Evolutionary conservation across 2,797 vertebrate species (phyloP).

Genomic region (Champsocephalus esox): DNA sequence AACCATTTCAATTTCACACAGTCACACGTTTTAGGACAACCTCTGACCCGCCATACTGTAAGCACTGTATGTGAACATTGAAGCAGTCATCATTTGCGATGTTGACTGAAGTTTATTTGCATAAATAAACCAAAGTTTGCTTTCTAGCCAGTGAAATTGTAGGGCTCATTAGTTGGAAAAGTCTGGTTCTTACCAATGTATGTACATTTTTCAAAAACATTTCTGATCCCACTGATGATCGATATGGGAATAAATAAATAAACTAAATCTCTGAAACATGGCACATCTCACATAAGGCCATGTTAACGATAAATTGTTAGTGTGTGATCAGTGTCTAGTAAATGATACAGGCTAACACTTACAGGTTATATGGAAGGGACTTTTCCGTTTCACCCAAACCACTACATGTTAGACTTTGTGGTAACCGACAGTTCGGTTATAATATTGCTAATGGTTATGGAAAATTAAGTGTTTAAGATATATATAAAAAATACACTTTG

Average conservation of each 20-base stretch:
- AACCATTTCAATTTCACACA: too few species aligned
- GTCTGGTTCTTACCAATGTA: neutral
- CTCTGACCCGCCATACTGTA: neutral
- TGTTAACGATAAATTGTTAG: neutral
- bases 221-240: neutral
- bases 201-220: neutral
- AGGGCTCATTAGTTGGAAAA: neutral
- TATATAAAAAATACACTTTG: neutral
- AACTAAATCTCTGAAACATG: neutral
- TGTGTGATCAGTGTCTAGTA: neutral
- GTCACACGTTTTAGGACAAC: neutral
- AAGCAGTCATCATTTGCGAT: neutral
- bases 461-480: neutral
- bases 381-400: neutral
- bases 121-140: neutral
- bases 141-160: neutral
- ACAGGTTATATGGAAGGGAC: neutral
- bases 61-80: neutral
- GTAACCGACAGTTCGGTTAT: neutral
- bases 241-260: neutral
- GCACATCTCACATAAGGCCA: neutral
- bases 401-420: neutral
- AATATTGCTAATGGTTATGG: neutral
- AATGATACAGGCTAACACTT: neutral
- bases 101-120: neutral